These are phyloP conservation scores for Trogon melanurus DNA, from an alignment of 2,113 vertebrate genomes.

Conservation along the genomic window DNA sequence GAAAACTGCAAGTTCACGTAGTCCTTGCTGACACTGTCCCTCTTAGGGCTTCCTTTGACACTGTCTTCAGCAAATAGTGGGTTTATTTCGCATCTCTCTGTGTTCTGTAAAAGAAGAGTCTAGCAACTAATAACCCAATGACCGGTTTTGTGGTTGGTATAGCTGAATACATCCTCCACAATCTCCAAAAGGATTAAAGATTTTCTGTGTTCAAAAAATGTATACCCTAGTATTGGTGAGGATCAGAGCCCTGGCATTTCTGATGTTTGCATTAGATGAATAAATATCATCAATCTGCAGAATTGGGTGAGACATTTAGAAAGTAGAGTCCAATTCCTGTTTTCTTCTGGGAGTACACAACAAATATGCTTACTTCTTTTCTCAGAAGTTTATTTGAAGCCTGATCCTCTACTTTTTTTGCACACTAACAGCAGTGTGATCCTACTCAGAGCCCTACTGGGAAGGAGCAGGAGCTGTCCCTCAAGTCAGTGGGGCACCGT, in stretches of 20 bases:
- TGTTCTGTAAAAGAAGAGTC: background rate
- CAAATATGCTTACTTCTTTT: background rate
- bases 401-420: background rate
- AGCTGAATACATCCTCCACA: background rate
- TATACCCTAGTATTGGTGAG: background rate
- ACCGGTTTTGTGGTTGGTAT: background rate
- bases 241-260: slow-evolving; percentile 14
- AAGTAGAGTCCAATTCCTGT: background rate
- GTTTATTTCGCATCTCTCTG: background rate
- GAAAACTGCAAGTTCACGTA: background rate
- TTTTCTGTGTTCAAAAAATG: slow-evolving; percentile 1
- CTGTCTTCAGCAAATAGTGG: background rate
- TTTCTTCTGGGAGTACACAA: background rate
- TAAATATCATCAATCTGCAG: background rate
- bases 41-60: background rate
- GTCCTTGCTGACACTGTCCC: background rate
- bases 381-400: background rate
- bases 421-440: background rate
- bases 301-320: background rate
- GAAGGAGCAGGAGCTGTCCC: background rate
- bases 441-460: background rate
- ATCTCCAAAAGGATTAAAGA: background rate
- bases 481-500: background rate
- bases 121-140: background rate
- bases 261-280: background rate